These are phyloP conservation scores for Sialia sialis DNA, from an alignment of 2,113 vertebrate genomes.

Conservation along the genomic window DNA sequence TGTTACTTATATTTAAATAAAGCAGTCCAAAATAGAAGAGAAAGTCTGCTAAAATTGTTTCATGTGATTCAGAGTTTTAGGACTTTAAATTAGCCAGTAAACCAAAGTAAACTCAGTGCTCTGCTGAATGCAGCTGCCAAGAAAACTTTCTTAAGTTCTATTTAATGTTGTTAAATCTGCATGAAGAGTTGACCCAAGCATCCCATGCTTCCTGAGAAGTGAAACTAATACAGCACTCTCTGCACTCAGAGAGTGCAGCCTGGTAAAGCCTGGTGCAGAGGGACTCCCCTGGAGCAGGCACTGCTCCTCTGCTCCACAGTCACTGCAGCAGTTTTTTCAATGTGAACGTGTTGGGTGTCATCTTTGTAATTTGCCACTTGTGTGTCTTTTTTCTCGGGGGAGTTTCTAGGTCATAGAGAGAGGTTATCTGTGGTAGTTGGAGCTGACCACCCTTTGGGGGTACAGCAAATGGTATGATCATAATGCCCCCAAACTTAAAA, in stretches of 20 bases:
- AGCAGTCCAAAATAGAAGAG: background rate
- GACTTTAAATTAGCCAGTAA: background rate
- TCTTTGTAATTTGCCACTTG: background rate
- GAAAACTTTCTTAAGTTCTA: background rate
- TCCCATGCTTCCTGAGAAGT: background rate
- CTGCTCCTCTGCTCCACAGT: background rate
- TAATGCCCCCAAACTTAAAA: background rate
- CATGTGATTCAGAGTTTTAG: background rate
- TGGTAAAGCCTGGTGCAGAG: background rate
- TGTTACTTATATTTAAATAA: background rate
- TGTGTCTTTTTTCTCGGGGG: background rate
- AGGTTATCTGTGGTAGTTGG: background rate
- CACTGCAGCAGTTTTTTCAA: background rate
- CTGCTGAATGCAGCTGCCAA: background rate
- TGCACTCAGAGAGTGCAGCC: too few species aligned
- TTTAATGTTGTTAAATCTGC: background rate
- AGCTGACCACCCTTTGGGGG: background rate
- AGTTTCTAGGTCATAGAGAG: background rate
- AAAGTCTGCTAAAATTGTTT: background rate
- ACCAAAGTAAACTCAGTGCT: background rate
- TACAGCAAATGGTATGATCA: background rate
- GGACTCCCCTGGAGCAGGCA: background rate
- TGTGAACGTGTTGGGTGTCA: background rate
- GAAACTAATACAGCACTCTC: background rate
- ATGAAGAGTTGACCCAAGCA: background rate